Evolutionary conservation across 1,140 invertebrate species (phyloP).

Genomic region (Pseudomyrmex dendroicus): DNA sequence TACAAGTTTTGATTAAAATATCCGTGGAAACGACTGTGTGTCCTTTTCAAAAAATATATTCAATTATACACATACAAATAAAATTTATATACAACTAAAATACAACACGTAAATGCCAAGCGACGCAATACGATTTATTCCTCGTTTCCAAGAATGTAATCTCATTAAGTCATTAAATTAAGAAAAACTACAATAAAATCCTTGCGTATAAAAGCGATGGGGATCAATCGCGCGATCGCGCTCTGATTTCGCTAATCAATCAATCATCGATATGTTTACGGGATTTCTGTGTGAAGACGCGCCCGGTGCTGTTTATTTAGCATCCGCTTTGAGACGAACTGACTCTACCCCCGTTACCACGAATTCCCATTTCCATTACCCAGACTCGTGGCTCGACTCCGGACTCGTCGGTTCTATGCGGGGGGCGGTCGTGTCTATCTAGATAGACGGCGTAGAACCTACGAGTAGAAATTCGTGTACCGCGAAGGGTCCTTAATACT

Average conservation of each 20-base stretch:
- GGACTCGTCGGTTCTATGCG: background rate
- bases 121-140: background rate
- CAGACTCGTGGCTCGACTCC: conserved; percentile 21
- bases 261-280: conserved; percentile 71
- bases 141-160: background rate
- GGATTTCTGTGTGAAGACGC: conserved; percentile 62
- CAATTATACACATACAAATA: background rate
- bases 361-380: conserved; percentile 73
- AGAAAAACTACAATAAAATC: background rate
- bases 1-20: conserved; percentile 12
- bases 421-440: conserved; percentile 42
- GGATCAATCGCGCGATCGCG: conserved; percentile 12
- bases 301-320: conserved; percentile 68
- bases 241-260: conserved; percentile 47
- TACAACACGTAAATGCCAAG: background rate
- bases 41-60: background rate
- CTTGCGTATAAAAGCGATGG: background rate
- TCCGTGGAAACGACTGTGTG: background rate
- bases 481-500: conserved; percentile 52
- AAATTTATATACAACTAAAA: too few species aligned
- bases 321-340: conserved; percentile 68
- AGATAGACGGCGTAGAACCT: conserved; percentile 44
- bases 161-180: background rate
- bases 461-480: conserved; percentile 72
- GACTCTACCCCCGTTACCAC: conserved; percentile 60